Conservation (phyloP, 2,888 invertebrate genomes). For the Merodon equestris region DNA sequence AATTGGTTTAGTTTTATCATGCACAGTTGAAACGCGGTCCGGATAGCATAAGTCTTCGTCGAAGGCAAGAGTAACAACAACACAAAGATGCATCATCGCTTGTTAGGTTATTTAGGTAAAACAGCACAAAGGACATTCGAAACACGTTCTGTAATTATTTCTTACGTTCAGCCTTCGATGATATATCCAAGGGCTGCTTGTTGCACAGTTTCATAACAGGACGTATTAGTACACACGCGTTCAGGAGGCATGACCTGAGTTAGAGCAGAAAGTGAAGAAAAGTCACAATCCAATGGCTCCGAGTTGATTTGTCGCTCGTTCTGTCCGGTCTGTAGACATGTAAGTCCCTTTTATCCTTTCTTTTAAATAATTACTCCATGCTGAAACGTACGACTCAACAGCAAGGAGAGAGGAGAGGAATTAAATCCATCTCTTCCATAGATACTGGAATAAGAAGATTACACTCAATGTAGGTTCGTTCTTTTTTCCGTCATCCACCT, state of each 20-base stretch:
- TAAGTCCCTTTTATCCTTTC: not conserved
- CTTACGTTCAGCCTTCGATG: no score
- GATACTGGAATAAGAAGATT: conserved; percentile 48
- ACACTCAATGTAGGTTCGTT: conserved; percentile 24
- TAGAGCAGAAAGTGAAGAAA: conserved; percentile 1
- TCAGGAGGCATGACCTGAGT: conserved; percentile 4
- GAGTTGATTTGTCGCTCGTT: conserved; percentile 1
- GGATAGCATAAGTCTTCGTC: no score
- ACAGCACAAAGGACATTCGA: not conserved
- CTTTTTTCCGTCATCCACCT: not conserved
- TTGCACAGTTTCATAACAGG: no score
- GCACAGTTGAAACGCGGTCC: conserved; percentile 7
- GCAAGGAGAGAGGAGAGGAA: conserved; percentile 11
- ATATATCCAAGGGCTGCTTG: no score
- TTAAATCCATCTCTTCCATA: conserved; percentile 41
- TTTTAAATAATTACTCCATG: conserved; percentile 20
- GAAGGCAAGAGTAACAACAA: no score
- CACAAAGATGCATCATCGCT: no score
- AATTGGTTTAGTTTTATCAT: conserved; percentile 31
- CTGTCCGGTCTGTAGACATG: not conserved
- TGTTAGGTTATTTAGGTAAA: no score
- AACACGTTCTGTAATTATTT: not conserved
- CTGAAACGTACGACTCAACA: conserved; percentile 7
- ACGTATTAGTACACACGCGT: no score
- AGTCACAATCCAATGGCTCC: no score